These are phyloP conservation scores for Zhuqinia jingwanae DNA, from an alignment of 2,888 invertebrate genomes.

Conservation along the genomic window DNA sequence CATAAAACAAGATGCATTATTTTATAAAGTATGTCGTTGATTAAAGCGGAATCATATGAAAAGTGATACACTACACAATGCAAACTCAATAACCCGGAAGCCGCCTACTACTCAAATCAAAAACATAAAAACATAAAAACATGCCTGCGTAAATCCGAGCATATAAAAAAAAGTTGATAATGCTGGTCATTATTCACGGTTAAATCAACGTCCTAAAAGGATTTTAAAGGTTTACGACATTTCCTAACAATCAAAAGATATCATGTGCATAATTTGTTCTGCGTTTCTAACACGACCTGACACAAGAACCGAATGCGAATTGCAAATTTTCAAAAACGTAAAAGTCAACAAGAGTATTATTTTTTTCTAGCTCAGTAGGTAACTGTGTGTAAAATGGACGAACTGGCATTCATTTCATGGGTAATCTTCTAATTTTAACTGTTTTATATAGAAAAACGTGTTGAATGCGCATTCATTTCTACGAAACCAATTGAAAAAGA, in stretches of 20 bases:
- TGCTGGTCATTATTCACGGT: conserved; percentile 13
- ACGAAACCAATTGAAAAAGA: too few relatives aligned
- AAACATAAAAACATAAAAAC: too few relatives aligned
- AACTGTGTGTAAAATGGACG: conserved; percentile 27
- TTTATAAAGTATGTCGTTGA: too few relatives aligned
- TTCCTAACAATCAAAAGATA: too few relatives aligned
- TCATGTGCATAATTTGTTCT: too few relatives aligned
- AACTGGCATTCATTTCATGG: conserved; percentile 34
- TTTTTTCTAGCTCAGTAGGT: conserved; percentile 48
- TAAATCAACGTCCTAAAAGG: background rate
- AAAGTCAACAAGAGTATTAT: background rate
- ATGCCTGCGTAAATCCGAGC: too few relatives aligned
- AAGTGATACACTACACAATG: too few relatives aligned
- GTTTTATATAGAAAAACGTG: background rate
- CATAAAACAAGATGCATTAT: too few relatives aligned
- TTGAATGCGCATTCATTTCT: background rate
- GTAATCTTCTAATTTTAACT: background rate
- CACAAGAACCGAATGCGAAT: background rate
- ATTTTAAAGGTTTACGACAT: too few relatives aligned
- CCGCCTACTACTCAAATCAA: background rate
- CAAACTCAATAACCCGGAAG: too few relatives aligned
- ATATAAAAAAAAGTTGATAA: background rate
- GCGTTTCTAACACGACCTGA: too few relatives aligned
- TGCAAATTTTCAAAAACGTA: background rate
- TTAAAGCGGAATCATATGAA: too few relatives aligned